Percentiles rank a stretch among this genome's conserved stretches.
Evolutionary conservation across 2,888 invertebrate genomes (phyloP).

Genomic region (Melitaea athalia): DNA sequence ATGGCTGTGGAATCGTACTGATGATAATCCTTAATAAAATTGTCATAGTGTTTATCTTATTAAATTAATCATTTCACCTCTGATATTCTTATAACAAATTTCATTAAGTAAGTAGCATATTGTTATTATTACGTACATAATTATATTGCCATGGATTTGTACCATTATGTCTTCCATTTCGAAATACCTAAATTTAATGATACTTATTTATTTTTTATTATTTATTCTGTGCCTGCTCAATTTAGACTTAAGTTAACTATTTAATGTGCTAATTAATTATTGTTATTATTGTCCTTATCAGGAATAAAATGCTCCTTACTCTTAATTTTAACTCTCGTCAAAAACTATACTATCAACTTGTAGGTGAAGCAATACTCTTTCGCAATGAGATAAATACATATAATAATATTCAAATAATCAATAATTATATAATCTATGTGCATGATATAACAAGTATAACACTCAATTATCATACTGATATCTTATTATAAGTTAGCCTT

Average conservation of each 20-base stretch:
- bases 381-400: slow-evolving; percentile 27
- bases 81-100: slow-evolving; percentile 55
- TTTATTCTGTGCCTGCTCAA: slow-evolving; percentile 70
- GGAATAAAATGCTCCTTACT: slow-evolving; percentile 17
- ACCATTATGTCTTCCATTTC: slow-evolving; percentile 79
- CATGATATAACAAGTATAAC: slow-evolving; percentile 47
- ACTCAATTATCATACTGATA: slow-evolving; percentile 40
- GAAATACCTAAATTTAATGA: slow-evolving; percentile 60
- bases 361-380: slow-evolving; percentile 18
- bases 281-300: slow-evolving; percentile 32
- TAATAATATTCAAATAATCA: slow-evolving; percentile 22
- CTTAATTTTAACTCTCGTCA: background rate
- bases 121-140: slow-evolving; percentile 56
- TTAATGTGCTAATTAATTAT: slow-evolving; percentile 46
- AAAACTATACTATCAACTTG: slow-evolving; percentile 17
- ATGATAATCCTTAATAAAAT: slow-evolving; percentile 70
- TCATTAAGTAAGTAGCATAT: slow-evolving; percentile 39
- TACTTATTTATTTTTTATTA: slow-evolving; percentile 48
- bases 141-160: slow-evolving; percentile 64
- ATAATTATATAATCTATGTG: slow-evolving; percentile 40
- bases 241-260: slow-evolving; percentile 58
- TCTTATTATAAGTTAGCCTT: slow-evolving; percentile 51
- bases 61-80: slow-evolving; percentile 50
- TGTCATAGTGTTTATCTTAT: slow-evolving; percentile 57
- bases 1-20: slow-evolving; percentile 81